Evolutionary conservation across 2,888 invertebrate genomes (phyloP).

Genomic region (Drosophila mettleri): DNA sequence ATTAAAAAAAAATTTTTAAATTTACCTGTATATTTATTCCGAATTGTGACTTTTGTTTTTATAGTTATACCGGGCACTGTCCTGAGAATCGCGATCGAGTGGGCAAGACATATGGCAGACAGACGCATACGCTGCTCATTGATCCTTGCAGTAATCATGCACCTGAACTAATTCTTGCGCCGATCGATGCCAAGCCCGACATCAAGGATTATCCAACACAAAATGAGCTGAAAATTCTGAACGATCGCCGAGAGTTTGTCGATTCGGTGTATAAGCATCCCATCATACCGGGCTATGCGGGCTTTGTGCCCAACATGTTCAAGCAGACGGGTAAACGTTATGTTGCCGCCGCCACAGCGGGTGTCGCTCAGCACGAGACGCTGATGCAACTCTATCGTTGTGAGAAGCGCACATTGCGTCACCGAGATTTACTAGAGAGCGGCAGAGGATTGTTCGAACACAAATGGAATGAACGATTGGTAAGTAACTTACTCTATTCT

Average conservation of each 20-base stretch:
- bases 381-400: conserved; percentile 87
- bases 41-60: no score
- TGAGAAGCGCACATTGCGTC: conserved; percentile 81
- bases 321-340: conserved; percentile 90
- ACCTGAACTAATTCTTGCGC: conserved; percentile 85
- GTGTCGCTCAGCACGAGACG: conserved; percentile 89
- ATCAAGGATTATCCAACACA: conserved; percentile 88
- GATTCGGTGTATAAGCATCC: conserved; percentile 91
- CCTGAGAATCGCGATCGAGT: conserved; percentile 90
- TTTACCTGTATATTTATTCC: no score
- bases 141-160: conserved; percentile 91
- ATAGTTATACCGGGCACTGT: conserved; percentile 91
- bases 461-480: conserved; percentile 80
- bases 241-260: conserved; percentile 88
- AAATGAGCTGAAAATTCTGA: conserved; percentile 88
- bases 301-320: conserved; percentile 88
- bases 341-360: conserved; percentile 90
- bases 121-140: conserved; percentile 90
- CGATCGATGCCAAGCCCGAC: conserved; percentile 76
- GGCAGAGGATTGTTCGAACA: conserved; percentile 73
- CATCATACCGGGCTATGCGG: conserved; percentile 91
- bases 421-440: conserved; percentile 76
- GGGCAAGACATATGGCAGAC: conserved; percentile 91
- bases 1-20: not conserved
- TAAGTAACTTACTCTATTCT: conserved; percentile 27